Base-by-base conservation (phyloP, 2,797 vertebrate genomes). In the Bucorvus abyssinicus region DNA sequence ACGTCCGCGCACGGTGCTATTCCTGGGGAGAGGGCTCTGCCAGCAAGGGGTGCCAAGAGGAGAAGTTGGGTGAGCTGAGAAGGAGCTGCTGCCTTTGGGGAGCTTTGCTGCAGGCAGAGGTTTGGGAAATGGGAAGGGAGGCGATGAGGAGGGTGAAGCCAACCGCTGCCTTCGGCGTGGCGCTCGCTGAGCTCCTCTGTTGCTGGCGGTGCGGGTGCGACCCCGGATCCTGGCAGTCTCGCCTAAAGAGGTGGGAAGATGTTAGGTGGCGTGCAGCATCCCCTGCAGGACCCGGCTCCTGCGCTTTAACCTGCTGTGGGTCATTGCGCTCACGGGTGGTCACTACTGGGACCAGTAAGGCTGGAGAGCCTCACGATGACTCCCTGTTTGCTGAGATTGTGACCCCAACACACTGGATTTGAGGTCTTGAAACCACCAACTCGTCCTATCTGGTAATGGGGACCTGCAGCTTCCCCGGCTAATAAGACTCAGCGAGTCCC, bases 41-140 rank as follows among this genome's bases (percentile, higher is more conserved):
- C 84, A 95, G 81, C 67, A 61, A 53, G 79, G 71, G 90, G 38
- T 90, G 93, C 80, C 90, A 78, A 61, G 87, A 57, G 26, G 15
- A 70, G 57, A 88, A 90, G 71, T 9, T 79, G 76, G 63, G 76
- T 2, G 57, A 93, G 84, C 44, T 34, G 44, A 42, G 87, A 56
- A 78, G 84, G 50, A 44, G 80, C 80, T 75, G 57, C 57, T 45
- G 90, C 13, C 15, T 50, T 59, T 32, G 53, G 55, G 61, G 20
- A 49, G 45, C 18, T 69, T 59, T 38, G 32, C 30, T 30, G 12
- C 34, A n/a, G 67, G 55, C 10, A n/a, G 50, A 47, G 26, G 12
- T 63, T 78, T 76, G 52, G 45, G 82, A 83, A 49, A 19, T 1
- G 18, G 67, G 55, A 23, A 69, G 11, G 38, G 38, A 52, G 38